Conservation (phyloP, 2,888 invertebrate genomes). For the Andrena flavipes region DNA sequence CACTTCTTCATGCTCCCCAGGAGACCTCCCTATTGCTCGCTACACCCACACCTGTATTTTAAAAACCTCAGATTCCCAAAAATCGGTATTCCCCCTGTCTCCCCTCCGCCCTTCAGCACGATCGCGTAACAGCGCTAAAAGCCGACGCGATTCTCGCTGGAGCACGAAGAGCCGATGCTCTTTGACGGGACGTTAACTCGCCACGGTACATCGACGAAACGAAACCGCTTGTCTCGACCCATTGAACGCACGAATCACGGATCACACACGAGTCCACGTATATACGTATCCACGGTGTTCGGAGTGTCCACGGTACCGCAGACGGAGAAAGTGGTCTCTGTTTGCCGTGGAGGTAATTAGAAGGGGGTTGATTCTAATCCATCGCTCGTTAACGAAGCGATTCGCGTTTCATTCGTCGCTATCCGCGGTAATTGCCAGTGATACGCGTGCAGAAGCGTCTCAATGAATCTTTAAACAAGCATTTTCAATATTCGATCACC, state of each 20-base stretch:
- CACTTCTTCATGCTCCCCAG: too few species aligned
- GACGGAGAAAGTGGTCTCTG: constrained; percentile 17
- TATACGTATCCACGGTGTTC: background rate
- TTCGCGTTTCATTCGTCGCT: background rate
- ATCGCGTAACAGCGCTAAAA: too few species aligned
- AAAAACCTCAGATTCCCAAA: too few species aligned
- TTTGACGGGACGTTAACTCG: constrained; percentile 23
- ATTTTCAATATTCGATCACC: too few species aligned
- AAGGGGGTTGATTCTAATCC: constrained; percentile 1
- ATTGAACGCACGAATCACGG: background rate
- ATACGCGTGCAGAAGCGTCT: background rate
- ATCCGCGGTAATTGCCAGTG: too few species aligned
- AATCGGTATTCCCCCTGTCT: too few species aligned
- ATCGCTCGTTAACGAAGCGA: background rate
- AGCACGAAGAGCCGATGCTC: background rate
- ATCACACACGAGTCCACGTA: background rate
- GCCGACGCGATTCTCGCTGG: too few species aligned
- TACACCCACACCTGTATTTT: too few species aligned
- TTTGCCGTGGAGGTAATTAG: background rate
- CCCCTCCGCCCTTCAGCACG: too few species aligned
- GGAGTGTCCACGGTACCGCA: background rate
- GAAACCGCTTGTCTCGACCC: constrained; percentile 9
- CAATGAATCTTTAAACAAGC: background rate
- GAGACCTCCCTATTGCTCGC: too few species aligned
- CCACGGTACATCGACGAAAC: constrained; percentile 21